phyloP scores from a whole-genome alignment of 2,888 invertebrate genomes.

The Odiellus spinosus region DNA sequence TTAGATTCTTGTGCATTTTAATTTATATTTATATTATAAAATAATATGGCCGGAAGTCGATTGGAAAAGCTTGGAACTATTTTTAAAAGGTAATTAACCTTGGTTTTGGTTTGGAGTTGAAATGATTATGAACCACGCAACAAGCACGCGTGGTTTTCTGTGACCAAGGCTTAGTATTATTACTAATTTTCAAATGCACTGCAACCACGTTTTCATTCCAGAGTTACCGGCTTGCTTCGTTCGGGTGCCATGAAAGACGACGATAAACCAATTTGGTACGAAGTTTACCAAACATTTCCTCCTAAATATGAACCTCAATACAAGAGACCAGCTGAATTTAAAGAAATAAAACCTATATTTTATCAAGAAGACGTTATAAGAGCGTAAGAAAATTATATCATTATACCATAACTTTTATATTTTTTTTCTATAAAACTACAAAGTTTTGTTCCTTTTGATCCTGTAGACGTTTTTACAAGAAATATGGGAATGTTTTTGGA shows the following conservation, averaged over 20 bases:
- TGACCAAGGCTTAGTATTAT: background rate
- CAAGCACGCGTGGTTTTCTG: background rate
- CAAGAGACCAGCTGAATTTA: conserved; percentile 10
- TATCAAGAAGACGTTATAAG: conserved; percentile 56
- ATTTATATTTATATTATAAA: too few relatives aligned
- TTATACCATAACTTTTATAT: too few relatives aligned
- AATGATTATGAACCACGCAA: background rate
- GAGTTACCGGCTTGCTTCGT: conserved; percentile 49
- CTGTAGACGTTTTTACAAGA: conserved; percentile 26
- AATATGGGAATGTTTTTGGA: conserved; percentile 25
- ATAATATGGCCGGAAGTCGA: conserved; percentile 12
- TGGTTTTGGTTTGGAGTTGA: too few relatives aligned
- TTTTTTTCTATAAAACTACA: conserved; percentile 1
- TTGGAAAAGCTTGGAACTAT: conserved; percentile 11
- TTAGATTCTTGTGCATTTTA: too few relatives aligned
- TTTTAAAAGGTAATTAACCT: conserved; percentile 8
- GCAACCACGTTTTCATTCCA: conserved; percentile 11
- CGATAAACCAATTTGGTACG: conserved; percentile 84
- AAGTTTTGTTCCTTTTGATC: background rate
- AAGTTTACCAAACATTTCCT: conserved; percentile 76
- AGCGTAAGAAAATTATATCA: too few relatives aligned
- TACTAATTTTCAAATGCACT: conserved; percentile 11
- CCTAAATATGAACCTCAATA: conserved; percentile 57
- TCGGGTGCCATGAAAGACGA: conserved; percentile 60
- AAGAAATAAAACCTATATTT: conserved; percentile 15